phyloP scores from a whole-genome alignment of 2,888 invertebrate genomes.

The Neocrepidodera transversa region DNA sequence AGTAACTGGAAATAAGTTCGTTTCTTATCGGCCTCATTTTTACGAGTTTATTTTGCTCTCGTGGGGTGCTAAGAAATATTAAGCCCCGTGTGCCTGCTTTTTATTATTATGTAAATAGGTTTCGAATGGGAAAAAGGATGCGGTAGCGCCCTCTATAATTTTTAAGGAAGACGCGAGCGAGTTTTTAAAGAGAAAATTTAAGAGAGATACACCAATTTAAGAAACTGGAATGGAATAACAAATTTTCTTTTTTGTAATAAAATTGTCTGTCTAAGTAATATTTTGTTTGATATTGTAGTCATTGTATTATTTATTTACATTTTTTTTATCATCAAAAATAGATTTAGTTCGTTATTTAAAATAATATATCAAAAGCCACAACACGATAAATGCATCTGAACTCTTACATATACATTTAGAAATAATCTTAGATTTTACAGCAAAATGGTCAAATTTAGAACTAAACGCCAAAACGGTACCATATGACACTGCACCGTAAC shows the following conservation, averaged over 20 bases:
- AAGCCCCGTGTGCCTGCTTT: constrained; percentile 18
- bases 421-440: too few relatives aligned
- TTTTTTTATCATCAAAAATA: too few relatives aligned
- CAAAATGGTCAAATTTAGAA: too few relatives aligned
- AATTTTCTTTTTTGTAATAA: neutral
- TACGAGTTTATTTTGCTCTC: constrained; percentile 18
- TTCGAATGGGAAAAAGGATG: constrained; percentile 16
- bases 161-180: constrained; percentile 1
- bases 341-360: too few relatives aligned
- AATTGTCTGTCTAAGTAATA: too few relatives aligned
- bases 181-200: constrained; percentile 8
- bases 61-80: constrained; percentile 17
- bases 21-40: constrained; percentile 17
- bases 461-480: too few relatives aligned
- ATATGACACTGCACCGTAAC: too few relatives aligned
- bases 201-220: neutral
- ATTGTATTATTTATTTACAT: too few relatives aligned
- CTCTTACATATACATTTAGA: too few relatives aligned
- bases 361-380: too few relatives aligned
- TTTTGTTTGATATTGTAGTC: too few relatives aligned
- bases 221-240: neutral
- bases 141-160: constrained; percentile 11
- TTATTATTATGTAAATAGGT: constrained; percentile 24
- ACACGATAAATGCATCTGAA: too few relatives aligned
- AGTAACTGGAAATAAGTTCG: constrained; percentile 7